Evolutionary conservation across 2,797 vertebrate genomes (phyloP).

Genomic region (Epinephelus coioides): DNA sequence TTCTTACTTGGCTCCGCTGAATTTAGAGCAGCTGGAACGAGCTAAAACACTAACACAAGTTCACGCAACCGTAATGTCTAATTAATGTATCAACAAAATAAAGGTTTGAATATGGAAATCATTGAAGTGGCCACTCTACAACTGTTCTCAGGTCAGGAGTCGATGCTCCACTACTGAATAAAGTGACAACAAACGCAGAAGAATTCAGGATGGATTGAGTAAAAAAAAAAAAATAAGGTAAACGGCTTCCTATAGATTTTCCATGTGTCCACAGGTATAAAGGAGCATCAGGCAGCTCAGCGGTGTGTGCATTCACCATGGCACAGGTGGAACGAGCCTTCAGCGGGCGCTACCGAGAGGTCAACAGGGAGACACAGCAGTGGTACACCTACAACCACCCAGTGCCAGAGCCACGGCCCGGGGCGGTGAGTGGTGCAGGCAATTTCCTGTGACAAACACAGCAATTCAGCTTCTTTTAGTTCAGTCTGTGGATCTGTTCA

Average conservation of each 20-base stretch:
- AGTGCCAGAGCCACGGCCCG: constrained; percentile 90
- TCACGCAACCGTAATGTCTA: constrained; percentile 41
- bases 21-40: constrained; percentile 65
- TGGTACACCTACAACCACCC: constrained; percentile 93
- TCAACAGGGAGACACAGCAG: constrained; percentile 94
- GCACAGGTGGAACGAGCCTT: constrained; percentile 90
- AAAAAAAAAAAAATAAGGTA: background rate
- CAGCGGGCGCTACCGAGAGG: constrained; percentile 91
- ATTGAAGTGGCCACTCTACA: constrained; percentile 31
- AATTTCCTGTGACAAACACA: constrained; percentile 14
- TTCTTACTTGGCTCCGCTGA: constrained; percentile 42
- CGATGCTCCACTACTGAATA: constrained; percentile 28
- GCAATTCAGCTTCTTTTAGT: background rate
- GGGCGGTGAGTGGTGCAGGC: constrained; percentile 82
- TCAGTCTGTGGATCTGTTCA: constrained; percentile 1
- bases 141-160: constrained; percentile 45
- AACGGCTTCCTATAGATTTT: background rate
- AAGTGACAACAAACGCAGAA: constrained; percentile 2
- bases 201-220: background rate
- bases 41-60: constrained; percentile 56
- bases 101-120: constrained; percentile 50
- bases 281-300: constrained; percentile 89
- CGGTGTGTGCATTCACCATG: constrained; percentile 93
- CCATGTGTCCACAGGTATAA: constrained; percentile 82
- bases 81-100: constrained; percentile 60